phyloP scores from a whole-genome alignment of 2,888 invertebrate species.

The Leptinotarsa juncta region DNA sequence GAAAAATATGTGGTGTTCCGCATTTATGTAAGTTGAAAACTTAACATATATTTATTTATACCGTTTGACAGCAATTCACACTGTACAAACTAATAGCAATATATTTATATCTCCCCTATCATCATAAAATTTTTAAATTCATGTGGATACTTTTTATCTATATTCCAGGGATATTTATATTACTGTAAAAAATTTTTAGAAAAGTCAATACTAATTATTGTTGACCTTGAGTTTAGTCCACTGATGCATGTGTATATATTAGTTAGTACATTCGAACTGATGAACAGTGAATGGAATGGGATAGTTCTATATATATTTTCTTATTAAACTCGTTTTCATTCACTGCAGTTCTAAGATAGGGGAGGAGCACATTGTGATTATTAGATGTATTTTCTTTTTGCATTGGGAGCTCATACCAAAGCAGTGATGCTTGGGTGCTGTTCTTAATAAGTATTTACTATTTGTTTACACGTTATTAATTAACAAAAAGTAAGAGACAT shows the following conservation, averaged over 20 bases:
- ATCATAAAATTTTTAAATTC: conserved; percentile 22
- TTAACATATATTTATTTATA: conserved; percentile 35
- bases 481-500: background rate
- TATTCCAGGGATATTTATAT: no score
- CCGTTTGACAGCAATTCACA: conserved; percentile 43
- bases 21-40: conserved; percentile 44
- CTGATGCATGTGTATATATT: conserved; percentile 16
- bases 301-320: conserved; percentile 9
- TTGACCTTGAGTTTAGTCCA: no score
- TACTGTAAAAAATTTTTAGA: no score
- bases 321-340: background rate
- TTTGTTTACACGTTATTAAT: conserved; percentile 3
- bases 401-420: conserved; percentile 10
- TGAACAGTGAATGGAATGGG: conserved; percentile 4
- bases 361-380: conserved; percentile 14
- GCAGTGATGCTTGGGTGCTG: background rate
- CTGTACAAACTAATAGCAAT: conserved; percentile 69
- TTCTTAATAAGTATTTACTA: background rate
- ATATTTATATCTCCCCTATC: conserved; percentile 54
- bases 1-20: conserved; percentile 54
- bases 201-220: no score
- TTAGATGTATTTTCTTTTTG: background rate
- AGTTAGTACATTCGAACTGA: background rate
- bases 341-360: background rate
- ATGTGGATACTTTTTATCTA: background rate